Base-by-base conservation (phyloP, 2,888 invertebrate genomes). In the Flexamia atlantica region DNA sequence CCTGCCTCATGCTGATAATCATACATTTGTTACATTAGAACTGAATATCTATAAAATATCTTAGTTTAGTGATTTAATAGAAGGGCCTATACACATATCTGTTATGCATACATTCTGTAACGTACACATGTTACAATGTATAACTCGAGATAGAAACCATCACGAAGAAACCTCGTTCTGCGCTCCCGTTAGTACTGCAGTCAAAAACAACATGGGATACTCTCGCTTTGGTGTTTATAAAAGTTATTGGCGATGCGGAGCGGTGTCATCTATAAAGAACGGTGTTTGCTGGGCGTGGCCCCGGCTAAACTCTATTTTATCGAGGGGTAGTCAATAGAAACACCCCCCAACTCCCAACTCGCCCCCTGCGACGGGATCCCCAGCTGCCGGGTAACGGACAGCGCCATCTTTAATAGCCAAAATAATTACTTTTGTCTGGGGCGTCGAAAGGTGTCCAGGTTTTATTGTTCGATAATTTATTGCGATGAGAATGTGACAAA, bases 351-450 rank as follows among this genome's bases (percentile, higher is more conserved):
- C n/a, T 40, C 70, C 40, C 70, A 4, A 9, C 17, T 32, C 70
- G 3, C 36, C 40, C 36, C 32, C 14, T 4, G 5, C 5, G 32
- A 17, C 28, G 30, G 23, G 36, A 36, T 40, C 20, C 60, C 9
- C 30, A 40, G 2, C 36, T 70, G 70, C 30, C 30, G 28, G 10
- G 10, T 64, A 64, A 64, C 64, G 64, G 64, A 28, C 64, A 28
- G 3, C 64, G 64, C 64, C 64, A 64, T 64, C 64, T 28, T 64
- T 64, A 30, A 64, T 64, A 17, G 64, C 23, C 20, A 57, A 53
- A 64, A 64, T 64, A 64, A 64, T 64, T 64, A 64, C 64, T 64
- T 64, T 57, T 57, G 57, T 50, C 50, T 57, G 57, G 57, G 57
- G 57, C 10, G 30, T 17, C 12, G 28, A 28, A 64, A 64, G 64